Evolutionary conservation across 2,797 vertebrate genomes (phyloP).

Genomic region (Sternarchorhynchus goeldii): DNA sequence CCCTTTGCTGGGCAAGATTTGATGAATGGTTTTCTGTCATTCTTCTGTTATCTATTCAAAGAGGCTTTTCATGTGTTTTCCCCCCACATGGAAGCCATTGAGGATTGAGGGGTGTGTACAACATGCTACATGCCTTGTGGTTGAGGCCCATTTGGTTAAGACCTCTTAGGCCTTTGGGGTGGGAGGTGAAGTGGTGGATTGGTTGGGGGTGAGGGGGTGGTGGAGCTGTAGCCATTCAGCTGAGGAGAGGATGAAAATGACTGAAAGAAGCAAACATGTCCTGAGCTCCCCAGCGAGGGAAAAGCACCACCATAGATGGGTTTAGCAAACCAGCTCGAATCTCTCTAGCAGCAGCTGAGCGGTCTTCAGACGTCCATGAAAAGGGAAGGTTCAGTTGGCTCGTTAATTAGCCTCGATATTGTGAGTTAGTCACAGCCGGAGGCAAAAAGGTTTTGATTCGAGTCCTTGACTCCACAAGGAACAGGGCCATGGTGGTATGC

Average conservation of each 20-base stretch:
- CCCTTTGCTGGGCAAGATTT: neutral
- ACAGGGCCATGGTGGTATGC: neutral
- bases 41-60: neutral
- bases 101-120: neutral
- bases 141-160: neutral
- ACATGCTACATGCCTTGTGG: neutral
- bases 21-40: neutral
- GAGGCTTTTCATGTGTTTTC: neutral
- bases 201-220: neutral
- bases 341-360: neutral
- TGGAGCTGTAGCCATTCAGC: conserved; percentile 3
- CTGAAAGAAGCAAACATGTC: conserved; percentile 27
- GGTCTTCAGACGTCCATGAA: neutral
- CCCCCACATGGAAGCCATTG: conserved; percentile 18
- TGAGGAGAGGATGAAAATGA: conserved; percentile 4
- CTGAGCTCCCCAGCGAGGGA: neutral
- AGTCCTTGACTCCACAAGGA: neutral
- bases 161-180: conserved; percentile 17
- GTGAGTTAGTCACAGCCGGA: neutral
- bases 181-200: no score
- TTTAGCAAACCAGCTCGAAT: neutral
- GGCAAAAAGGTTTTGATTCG: neutral
- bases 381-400: neutral
- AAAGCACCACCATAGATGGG: no score
- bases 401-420: no score